phyloP scores from a whole-genome alignment of 1,140 invertebrate genomes.

The Cydia splendana region DNA sequence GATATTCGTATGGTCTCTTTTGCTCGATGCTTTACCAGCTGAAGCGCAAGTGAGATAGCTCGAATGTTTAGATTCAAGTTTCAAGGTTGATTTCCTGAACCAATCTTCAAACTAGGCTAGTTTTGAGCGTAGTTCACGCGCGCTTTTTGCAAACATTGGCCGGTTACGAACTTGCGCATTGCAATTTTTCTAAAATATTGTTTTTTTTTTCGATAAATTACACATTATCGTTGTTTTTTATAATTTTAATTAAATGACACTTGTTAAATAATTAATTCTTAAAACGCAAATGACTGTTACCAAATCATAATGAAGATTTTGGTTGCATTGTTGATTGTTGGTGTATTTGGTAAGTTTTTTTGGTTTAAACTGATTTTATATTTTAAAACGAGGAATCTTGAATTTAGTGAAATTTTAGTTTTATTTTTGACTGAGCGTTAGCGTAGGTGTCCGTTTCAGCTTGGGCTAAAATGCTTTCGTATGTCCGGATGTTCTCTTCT shows the following conservation, averaged over 20 bases:
- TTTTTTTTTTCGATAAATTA: background rate
- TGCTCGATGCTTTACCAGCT: background rate
- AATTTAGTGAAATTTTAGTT: too few relatives aligned
- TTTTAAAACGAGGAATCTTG: too few relatives aligned
- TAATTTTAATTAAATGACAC: background rate
- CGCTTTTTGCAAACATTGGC: conserved; percentile 62
- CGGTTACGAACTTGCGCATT: conserved; percentile 34
- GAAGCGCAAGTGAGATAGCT: background rate
- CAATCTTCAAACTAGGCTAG: conserved; percentile 41
- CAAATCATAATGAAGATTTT: conserved; percentile 55
- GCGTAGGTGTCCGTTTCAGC: too few relatives aligned
- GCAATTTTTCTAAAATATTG: background rate
- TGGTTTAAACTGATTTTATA: background rate
- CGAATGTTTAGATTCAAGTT: background rate
- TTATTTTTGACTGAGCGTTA: too few relatives aligned
- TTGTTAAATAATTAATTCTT: conserved; percentile 1
- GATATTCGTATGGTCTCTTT: background rate
- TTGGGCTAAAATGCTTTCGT: too few relatives aligned
- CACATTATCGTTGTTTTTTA: background rate
- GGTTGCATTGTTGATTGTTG: conserved; percentile 45
- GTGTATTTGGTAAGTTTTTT: conserved; percentile 54
- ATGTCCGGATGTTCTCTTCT: too few relatives aligned
- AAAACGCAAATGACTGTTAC: conserved; percentile 44
- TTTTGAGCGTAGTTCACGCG: conserved; percentile 52
- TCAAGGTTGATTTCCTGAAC: conserved; percentile 15